Conservation (phyloP, 2,113 vertebrate genomes). For the Gulo gulo region DNA sequence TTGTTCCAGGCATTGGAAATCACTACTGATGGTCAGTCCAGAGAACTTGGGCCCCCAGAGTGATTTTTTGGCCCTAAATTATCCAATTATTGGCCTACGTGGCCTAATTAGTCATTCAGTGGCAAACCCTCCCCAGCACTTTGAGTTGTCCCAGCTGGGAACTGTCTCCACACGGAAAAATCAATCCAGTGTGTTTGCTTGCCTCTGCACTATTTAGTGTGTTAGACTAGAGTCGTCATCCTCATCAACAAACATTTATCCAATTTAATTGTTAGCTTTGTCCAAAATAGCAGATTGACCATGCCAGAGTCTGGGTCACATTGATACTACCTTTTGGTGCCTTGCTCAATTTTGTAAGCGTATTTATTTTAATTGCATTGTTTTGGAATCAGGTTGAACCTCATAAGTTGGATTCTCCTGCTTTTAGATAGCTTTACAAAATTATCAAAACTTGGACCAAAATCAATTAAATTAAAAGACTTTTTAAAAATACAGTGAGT, state of each 20-base stretch:
- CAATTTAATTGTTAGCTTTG: slow-evolving; percentile 74
- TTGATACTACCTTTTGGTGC: slow-evolving; percentile 61
- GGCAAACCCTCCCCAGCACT: neutral
- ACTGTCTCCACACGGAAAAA: slow-evolving; percentile 64
- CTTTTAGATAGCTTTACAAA: slow-evolving; percentile 69
- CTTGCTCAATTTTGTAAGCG: slow-evolving; percentile 60
- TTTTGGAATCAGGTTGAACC: slow-evolving; percentile 64
- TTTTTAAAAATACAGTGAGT: slow-evolving; percentile 74
- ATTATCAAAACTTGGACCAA: slow-evolving; percentile 76
- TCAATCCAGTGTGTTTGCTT: slow-evolving; percentile 69
- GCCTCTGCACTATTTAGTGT: slow-evolving; percentile 53
- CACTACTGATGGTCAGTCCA: neutral
- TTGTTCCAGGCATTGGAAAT: slow-evolving; percentile 9
- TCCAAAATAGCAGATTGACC: slow-evolving; percentile 62
- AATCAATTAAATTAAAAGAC: slow-evolving; percentile 75
- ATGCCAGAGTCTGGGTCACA: slow-evolving; percentile 44
- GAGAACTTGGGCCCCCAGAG: slow-evolving; percentile 34
- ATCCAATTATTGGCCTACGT: slow-evolving; percentile 41
- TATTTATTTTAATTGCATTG: slow-evolving; percentile 73
- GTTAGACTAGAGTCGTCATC: slow-evolving; percentile 62
- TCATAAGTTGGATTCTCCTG: slow-evolving; percentile 66
- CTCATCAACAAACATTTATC: slow-evolving; percentile 76
- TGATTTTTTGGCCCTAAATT: slow-evolving; percentile 31
- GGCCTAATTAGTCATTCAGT: slow-evolving; percentile 53
- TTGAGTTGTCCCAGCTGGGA: slow-evolving; percentile 63